Evolutionary conservation across 2,888 invertebrate genomes (phyloP).

Genomic region (Amblyteles armatorius): DNA sequence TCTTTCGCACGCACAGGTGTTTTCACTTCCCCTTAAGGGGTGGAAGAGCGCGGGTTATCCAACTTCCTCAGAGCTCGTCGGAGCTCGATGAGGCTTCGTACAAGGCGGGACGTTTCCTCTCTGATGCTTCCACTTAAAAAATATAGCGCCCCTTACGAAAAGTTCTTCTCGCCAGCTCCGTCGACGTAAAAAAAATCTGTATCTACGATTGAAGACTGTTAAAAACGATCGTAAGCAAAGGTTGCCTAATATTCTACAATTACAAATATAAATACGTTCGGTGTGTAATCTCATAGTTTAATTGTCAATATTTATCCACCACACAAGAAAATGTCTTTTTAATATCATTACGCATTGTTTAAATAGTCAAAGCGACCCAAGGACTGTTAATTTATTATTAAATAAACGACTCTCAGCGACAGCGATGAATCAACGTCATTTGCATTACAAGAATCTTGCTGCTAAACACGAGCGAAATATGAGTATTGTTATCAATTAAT

Average conservation of each 20-base stretch:
- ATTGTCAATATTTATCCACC: constrained; percentile 39
- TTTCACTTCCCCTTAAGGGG: not conserved
- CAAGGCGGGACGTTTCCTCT: not conserved
- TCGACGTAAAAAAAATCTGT: not conserved
- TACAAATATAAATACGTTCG: constrained; percentile 27
- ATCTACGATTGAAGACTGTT: not conserved
- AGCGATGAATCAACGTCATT: constrained; percentile 11
- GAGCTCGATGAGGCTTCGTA: not conserved
- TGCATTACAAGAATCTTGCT: constrained; percentile 3
- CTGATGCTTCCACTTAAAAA: not conserved
- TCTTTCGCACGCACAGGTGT: too few species aligned
- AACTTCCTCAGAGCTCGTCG: not conserved
- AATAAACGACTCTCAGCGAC: constrained; percentile 15
- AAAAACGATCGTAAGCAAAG: constrained; percentile 7
- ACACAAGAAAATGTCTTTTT: constrained; percentile 31
- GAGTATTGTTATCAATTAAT: constrained; percentile 36
- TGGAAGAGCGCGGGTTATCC: not conserved
- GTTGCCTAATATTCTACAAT: constrained; percentile 31
- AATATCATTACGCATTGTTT: constrained; percentile 39
- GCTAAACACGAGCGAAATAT: constrained; percentile 14
- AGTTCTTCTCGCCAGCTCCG: not conserved
- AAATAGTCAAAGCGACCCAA: constrained; percentile 43
- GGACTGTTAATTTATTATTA: constrained; percentile 35
- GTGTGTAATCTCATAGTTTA: constrained; percentile 44
- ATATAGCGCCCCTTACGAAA: not conserved